phyloP scores from a whole-genome alignment of 2,888 invertebrate species.

The Biston stratarius region DNA sequence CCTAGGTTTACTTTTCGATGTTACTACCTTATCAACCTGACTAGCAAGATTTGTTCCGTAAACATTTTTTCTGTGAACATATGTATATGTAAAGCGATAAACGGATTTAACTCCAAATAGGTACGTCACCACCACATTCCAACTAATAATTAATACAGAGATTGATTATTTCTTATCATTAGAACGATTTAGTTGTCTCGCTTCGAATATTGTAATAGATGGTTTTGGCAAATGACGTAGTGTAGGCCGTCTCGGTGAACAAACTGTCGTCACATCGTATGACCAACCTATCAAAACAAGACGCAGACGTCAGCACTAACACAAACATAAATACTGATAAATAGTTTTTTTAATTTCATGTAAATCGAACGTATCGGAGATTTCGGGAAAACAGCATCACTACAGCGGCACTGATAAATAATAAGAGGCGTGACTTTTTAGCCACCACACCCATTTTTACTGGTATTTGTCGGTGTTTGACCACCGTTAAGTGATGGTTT shows the following conservation, averaged over 20 bases:
- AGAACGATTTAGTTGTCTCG: neutral
- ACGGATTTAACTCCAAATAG: too few relatives aligned
- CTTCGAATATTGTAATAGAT: neutral
- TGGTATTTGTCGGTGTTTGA: neutral
- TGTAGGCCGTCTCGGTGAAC: conserved; percentile 51
- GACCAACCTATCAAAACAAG: conserved; percentile 49
- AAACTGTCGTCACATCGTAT: conserved; percentile 55
- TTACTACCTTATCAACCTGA: too few relatives aligned
- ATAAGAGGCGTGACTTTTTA: neutral
- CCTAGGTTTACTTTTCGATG: too few relatives aligned
- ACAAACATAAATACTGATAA: conserved; percentile 18
- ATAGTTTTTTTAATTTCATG: neutral
- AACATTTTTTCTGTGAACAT: too few relatives aligned
- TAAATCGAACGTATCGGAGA: neutral
- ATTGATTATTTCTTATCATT: neutral
- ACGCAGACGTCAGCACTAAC: conserved; percentile 36
- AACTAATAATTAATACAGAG: neutral
- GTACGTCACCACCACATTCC: neutral
- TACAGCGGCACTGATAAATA: too few relatives aligned
- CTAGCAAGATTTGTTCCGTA: too few relatives aligned
- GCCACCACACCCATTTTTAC: neutral
- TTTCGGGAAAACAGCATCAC: conserved; percentile 9
- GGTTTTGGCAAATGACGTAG: conserved; percentile 50
- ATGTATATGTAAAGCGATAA: too few relatives aligned
- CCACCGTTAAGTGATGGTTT: too few relatives aligned